Evolutionary conservation across 1,140 invertebrate genomes (phyloP).

Genomic region (Anthonomus grandis): DNA sequence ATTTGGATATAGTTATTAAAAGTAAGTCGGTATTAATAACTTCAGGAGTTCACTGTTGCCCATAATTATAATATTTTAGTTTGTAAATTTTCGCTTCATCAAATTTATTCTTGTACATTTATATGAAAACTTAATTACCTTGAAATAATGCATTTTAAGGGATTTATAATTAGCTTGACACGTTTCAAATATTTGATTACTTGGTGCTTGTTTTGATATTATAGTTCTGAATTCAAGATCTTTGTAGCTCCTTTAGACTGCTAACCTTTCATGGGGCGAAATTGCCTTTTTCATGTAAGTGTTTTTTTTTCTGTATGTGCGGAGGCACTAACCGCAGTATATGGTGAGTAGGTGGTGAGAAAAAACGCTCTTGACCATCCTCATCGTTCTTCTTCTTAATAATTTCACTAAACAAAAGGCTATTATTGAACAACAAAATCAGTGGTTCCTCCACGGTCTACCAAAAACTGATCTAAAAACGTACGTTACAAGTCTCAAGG

Average conservation of each 20-base stretch:
- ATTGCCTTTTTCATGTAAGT: constrained; percentile 5
- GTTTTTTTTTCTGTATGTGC: constrained; percentile 5
- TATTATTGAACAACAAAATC: background rate
- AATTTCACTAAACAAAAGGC: constrained; percentile 5
- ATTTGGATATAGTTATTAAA: background rate
- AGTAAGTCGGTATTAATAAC: background rate
- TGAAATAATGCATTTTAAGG: background rate
- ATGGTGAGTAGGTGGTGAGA: background rate
- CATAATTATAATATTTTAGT: background rate
- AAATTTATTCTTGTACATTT: background rate
- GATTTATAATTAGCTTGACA: background rate
- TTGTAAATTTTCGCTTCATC: background rate
- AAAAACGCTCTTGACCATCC: background rate
- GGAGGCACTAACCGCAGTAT: constrained; percentile 1
- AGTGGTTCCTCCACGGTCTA: background rate
- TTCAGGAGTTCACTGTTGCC: background rate
- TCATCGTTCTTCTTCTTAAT: background rate
- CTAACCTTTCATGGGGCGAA: constrained; percentile 7
- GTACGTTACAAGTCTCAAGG: constrained; percentile 2
- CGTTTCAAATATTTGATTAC: background rate
- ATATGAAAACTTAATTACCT: constrained; percentile 1
- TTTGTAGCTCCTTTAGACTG: constrained; percentile 1
- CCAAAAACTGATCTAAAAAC: constrained; percentile 6
- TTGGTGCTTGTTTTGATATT: background rate
- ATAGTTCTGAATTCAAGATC: constrained; percentile 5